Evolutionary conservation across 2,797 vertebrate species (phyloP).

Genomic region (Bovichtus variegatus): DNA sequence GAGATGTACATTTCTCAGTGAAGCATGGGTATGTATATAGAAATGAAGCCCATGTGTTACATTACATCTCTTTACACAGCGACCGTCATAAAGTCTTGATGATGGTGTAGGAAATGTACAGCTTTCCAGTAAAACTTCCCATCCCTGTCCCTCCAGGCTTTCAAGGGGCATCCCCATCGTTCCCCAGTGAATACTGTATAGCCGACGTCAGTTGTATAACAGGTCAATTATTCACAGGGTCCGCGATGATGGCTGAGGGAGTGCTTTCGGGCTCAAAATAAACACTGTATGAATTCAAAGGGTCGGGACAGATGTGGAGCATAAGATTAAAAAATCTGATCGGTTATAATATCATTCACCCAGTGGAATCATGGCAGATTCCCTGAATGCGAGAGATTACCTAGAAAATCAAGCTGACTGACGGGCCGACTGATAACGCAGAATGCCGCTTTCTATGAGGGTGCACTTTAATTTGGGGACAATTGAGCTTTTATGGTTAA

Average conservation of each 20-base stretch:
- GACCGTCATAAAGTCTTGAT: neutral
- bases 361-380: constrained; percentile 44
- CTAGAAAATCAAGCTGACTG: constrained; percentile 12
- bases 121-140: constrained; percentile 58
- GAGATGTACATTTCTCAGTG: neutral
- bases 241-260: constrained; percentile 57
- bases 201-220: constrained; percentile 67
- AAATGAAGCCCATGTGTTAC: constrained; percentile 6
- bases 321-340: constrained; percentile 75
- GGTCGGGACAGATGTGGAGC: constrained; percentile 54
- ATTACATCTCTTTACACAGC: constrained; percentile 21
- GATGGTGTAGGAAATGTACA: constrained; percentile 29
- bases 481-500: constrained; percentile 12
- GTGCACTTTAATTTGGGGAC: neutral
- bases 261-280: constrained; percentile 74
- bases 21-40: neutral
- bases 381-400: constrained; percentile 45
- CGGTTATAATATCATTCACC: constrained; percentile 78
- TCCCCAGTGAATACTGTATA: constrained; percentile 35
- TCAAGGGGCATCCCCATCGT: constrained; percentile 42
- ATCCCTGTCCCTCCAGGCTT: constrained; percentile 26
- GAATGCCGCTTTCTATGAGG: constrained; percentile 17
- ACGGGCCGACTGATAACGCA: constrained; percentile 3
- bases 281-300: constrained; percentile 70
- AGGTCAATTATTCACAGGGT: constrained; percentile 83